Evolutionary conservation across 2,888 invertebrate genomes (phyloP).

Genomic region (Phoenoteleia sp.): DNA sequence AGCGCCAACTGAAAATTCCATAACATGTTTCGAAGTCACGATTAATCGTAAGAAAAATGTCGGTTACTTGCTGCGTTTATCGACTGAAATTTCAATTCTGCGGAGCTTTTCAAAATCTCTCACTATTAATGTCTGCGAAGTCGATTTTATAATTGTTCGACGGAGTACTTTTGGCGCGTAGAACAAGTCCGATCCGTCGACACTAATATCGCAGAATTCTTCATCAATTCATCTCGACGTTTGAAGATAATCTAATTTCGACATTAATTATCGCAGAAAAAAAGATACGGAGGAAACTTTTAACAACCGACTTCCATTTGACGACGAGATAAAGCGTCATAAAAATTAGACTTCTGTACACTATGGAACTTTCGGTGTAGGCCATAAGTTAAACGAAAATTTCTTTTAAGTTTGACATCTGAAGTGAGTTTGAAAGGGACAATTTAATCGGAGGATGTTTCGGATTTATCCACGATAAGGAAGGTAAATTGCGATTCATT

Average conservation of each 20-base stretch:
- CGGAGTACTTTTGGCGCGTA: constrained; percentile 31
- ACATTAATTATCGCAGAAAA: constrained; percentile 38
- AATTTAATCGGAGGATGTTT: too few relatives aligned
- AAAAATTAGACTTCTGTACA: too few relatives aligned
- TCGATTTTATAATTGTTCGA: constrained; percentile 47
- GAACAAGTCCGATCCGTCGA: constrained; percentile 43
- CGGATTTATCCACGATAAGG: too few relatives aligned
- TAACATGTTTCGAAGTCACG: too few relatives aligned
- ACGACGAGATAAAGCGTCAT: not conserved
- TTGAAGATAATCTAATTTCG: constrained; percentile 52
- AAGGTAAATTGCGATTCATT: too few relatives aligned
- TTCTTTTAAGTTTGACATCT: too few relatives aligned
- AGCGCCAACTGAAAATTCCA: too few relatives aligned
- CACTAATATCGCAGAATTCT: constrained; percentile 57
- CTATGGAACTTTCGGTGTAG: too few relatives aligned
- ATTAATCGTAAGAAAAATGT: too few relatives aligned
- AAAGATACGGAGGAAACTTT: constrained; percentile 28
- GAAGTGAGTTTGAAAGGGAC: too few relatives aligned
- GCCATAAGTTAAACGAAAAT: too few relatives aligned
- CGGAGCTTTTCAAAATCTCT: constrained; percentile 27
- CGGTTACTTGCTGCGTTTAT: not conserved
- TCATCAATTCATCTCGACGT: constrained; percentile 47
- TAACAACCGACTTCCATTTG: constrained; percentile 6
- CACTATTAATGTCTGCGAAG: constrained; percentile 43
- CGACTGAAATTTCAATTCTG: not conserved